phyloP scores from a whole-genome alignment of 1,140 invertebrate species.

The Chironomus striatipennis region DNA sequence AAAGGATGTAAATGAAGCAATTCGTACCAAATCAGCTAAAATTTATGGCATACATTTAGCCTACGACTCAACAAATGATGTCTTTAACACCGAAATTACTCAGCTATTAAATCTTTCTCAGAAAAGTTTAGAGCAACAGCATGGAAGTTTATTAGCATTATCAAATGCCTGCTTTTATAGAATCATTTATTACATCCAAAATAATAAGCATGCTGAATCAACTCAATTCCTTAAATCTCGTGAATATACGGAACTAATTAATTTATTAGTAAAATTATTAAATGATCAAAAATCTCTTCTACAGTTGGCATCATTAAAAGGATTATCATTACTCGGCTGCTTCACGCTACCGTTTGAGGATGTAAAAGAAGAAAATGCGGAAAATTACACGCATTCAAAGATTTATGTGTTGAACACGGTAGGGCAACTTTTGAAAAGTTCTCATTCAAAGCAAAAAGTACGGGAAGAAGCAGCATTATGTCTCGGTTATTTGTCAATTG shows the following conservation, averaged over 20 bases:
- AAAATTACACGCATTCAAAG: constrained; percentile 36
- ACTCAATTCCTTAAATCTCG: constrained; percentile 30
- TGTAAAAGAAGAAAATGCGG: constrained; percentile 29
- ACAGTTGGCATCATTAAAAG: constrained; percentile 37
- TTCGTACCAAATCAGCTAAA: constrained; percentile 36
- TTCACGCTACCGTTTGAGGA: constrained; percentile 36
- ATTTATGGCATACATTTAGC: constrained; percentile 37
- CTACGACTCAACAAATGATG: constrained; percentile 32
- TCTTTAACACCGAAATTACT: constrained; percentile 33
- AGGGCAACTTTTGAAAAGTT: constrained; percentile 34
- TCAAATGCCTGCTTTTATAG: constrained; percentile 35
- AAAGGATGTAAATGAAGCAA: constrained; percentile 37
- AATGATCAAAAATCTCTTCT: constrained; percentile 36
- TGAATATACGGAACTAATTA: constrained; percentile 34
- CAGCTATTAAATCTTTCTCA: constrained; percentile 29
- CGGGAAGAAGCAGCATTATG: constrained; percentile 37
- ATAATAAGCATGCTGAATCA: constrained; percentile 28
- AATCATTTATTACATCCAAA: constrained; percentile 30
- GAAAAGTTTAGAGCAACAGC: constrained; percentile 36
- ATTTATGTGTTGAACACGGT: constrained; percentile 34
- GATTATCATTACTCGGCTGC: constrained; percentile 39
- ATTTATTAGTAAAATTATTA: constrained; percentile 33
- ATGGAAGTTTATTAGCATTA: constrained; percentile 37
- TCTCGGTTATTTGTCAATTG: constrained; percentile 37
- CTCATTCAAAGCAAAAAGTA: constrained; percentile 34